Percentiles rank a stretch among this genome's conserved stretches.
Conservation (phyloP, 2,797 vertebrate species). For the Eidolon dupreanum region DNA sequence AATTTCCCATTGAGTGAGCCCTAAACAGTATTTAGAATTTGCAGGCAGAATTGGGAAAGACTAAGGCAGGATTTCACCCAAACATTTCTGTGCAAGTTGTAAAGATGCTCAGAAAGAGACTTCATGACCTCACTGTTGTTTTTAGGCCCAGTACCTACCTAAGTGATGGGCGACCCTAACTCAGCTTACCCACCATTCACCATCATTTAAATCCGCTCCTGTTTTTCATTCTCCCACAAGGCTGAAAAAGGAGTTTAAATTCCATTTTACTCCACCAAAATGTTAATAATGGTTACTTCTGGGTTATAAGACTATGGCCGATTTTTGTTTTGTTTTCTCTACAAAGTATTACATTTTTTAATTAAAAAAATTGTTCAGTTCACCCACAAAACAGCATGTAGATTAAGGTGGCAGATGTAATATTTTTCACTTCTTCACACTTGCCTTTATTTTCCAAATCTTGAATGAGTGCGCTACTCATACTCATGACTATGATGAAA, state of each 20-base stretch:
- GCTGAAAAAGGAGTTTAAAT: neutral
- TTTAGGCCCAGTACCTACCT: neutral
- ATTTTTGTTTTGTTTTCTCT: neutral
- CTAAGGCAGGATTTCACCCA: neutral
- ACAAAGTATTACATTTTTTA: slow-evolving; percentile 37
- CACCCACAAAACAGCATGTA: slow-evolving; percentile 13
- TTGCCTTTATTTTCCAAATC: slow-evolving; percentile 26
- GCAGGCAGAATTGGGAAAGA: neutral
- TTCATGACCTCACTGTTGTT: neutral
- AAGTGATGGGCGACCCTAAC: neutral
- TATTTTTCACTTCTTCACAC: slow-evolving; percentile 13
- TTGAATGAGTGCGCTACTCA: neutral
- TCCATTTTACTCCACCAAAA: neutral
- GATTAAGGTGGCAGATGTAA: slow-evolving; percentile 11
- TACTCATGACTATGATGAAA: neutral
- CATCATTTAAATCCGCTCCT: slow-evolving; percentile 32
- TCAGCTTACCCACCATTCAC: neutral
- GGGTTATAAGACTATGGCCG: neutral
- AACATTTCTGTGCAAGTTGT: neutral
- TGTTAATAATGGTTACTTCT: slow-evolving; percentile 18
- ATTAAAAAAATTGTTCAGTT: slow-evolving; percentile 30
- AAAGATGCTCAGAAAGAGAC: neutral
- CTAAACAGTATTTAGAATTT: slow-evolving; percentile 11
- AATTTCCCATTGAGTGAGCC: neutral
- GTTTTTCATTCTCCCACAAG: neutral